Percentiles rank a stretch among this genome's conserved stretches.
These are phyloP conservation scores for Gnathonemus longibarbis DNA, from an alignment of 2,113 vertebrate genomes.

Conservation along the genomic window DNA sequence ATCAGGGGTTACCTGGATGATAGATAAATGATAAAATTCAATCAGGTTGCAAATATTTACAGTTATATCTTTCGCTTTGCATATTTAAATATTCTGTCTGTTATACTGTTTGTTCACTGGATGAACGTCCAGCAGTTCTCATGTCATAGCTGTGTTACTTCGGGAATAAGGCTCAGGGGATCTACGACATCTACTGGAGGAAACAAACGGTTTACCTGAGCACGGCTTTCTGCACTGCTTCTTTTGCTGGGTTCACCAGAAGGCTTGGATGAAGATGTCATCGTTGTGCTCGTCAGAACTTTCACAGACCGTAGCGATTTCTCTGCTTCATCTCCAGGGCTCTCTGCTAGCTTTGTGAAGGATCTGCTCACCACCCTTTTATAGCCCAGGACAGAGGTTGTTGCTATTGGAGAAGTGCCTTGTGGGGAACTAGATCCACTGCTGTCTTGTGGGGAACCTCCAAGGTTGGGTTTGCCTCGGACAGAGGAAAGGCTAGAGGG, in stretches of 20 bases:
- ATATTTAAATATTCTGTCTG: not conserved
- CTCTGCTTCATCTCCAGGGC: slow-evolving; percentile 15
- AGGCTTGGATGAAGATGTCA: slow-evolving; percentile 22
- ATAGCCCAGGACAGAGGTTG: not conserved
- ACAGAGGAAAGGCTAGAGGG: slow-evolving; percentile 25
- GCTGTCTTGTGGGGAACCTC: not conserved
- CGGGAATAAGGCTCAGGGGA: not conserved
- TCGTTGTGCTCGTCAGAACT: slow-evolving; percentile 34
- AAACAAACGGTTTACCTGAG: slow-evolving; percentile 46
- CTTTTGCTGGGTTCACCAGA: slow-evolving; percentile 25
- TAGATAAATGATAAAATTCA: slow-evolving; percentile 11
- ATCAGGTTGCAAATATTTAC: not conserved
- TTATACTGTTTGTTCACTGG: not conserved
- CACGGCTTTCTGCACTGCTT: slow-evolving; percentile 41
- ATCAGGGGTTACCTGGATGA: slow-evolving; percentile 84
- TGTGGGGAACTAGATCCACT: not conserved
- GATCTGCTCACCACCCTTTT: slow-evolving; percentile 22
- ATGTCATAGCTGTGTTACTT: not conserved
- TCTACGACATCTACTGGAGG: not conserved
- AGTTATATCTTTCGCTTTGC: not conserved
- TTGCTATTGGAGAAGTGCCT: not conserved
- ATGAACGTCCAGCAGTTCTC: not conserved
- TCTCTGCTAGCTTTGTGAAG: slow-evolving; percentile 37
- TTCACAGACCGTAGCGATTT: slow-evolving; percentile 25
- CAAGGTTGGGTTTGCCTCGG: slow-evolving; percentile 29